These are phyloP conservation scores for Poecilia latipinna DNA, from an alignment of 2,113 vertebrate genomes.

Conservation along the genomic window DNA sequence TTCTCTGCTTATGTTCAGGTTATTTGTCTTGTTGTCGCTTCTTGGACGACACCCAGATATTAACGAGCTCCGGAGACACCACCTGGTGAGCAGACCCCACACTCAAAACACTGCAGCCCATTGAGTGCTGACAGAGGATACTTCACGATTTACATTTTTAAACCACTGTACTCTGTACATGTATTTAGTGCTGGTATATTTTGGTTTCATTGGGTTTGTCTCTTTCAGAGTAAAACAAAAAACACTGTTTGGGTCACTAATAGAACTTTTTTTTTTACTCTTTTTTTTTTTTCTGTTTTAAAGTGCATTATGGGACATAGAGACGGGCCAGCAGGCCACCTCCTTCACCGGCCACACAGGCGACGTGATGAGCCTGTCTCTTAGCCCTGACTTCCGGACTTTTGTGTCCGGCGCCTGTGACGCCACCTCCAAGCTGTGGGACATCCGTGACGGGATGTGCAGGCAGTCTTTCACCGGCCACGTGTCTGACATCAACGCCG, in stretches of 20 bases:
- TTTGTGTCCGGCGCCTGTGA: conserved; percentile 98
- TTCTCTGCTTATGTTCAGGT: conserved; percentile 75
- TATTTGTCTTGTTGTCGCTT: conserved; percentile 98
- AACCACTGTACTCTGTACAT: not conserved
- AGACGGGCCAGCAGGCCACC: conserved; percentile 94
- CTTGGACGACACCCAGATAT: conserved; percentile 94
- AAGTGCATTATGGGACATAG: conserved; percentile 98
- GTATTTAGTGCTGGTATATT: too few relatives aligned
- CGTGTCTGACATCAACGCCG: conserved; percentile 95
- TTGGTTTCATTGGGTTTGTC: too few relatives aligned
- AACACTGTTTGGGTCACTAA: not conserved
- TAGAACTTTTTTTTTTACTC: not conserved
- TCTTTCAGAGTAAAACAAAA: too few relatives aligned
- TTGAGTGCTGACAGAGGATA: not conserved
- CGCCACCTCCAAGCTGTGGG: conserved; percentile 96
- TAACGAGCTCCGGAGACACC: conserved; percentile 97
- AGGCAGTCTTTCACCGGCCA: conserved; percentile 95
- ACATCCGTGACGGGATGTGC: conserved; percentile 96
- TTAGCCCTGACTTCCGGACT: conserved; percentile 92
- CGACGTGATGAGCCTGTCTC: conserved; percentile 96
- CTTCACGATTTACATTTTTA: not conserved
- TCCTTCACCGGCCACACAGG: conserved; percentile 93
- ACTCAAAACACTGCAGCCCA: not conserved
- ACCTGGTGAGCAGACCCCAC: conserved; percentile 86
- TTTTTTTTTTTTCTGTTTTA: conserved; percentile 11